Conservation (phyloP, 92 coral and sea anemone species). For the Zoanthus gigantus region DNA sequence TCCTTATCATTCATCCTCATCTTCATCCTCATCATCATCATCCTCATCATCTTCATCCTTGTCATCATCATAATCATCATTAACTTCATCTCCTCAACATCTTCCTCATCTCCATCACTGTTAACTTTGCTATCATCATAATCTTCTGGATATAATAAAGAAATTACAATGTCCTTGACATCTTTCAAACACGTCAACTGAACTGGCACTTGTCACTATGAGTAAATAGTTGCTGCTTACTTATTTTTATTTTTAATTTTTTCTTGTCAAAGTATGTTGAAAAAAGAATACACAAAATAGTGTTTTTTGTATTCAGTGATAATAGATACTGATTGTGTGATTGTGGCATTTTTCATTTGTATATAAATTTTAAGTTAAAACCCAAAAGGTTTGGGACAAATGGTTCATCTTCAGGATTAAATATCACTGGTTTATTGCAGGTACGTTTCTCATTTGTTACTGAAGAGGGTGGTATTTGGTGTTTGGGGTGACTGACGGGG, state of each 20-base stretch:
- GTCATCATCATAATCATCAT: neutral
- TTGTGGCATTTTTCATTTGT: too few relatives aligned
- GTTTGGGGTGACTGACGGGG: neutral
- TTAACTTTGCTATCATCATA: neutral
- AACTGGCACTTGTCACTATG: conserved; percentile 12
- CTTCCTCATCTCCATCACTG: neutral
- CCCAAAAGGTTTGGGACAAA: too few relatives aligned
- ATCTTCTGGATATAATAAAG: conserved; percentile 12
- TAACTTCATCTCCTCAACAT: neutral
- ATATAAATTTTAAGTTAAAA: too few relatives aligned
- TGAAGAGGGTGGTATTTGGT: neutral
- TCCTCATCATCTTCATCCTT: neutral
- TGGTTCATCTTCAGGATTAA: too few relatives aligned
- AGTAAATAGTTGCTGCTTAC: neutral
- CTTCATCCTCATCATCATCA: neutral
- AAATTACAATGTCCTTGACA: conserved; percentile 1
- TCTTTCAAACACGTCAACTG: neutral
- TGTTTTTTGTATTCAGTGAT: too few relatives aligned
- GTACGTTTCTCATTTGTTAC: too few relatives aligned
- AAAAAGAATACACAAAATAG: neutral
- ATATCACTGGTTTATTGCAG: too few relatives aligned
- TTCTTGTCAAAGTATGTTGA: neutral
- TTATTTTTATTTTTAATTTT: too few relatives aligned
- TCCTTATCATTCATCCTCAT: neutral
- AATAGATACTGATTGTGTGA: too few relatives aligned